phyloP scores from a whole-genome alignment of 2,888 invertebrate genomes.

The Mesorhabditis spiculigera region DNA sequence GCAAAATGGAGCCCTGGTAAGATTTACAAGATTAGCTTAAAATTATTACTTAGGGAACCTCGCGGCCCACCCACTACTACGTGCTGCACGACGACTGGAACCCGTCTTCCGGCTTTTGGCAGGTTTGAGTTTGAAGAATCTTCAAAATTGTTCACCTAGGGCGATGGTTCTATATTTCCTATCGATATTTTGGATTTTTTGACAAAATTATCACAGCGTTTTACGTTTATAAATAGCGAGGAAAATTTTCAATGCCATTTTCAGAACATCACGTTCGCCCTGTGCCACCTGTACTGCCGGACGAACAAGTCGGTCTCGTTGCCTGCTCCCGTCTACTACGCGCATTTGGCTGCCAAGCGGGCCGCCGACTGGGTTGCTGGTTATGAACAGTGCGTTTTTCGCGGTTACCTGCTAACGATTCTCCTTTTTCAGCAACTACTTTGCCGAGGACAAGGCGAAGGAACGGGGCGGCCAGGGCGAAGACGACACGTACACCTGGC shows the following conservation, averaged over 20 bases:
- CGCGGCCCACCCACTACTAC: conserved; percentile 73
- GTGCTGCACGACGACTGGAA: conserved; percentile 77
- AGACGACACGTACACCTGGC: no score
- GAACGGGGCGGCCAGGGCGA: conserved; percentile 7
- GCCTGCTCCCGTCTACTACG: conserved; percentile 61
- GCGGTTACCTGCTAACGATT: no score
- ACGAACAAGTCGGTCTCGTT: conserved; percentile 69
- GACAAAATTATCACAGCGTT: background rate
- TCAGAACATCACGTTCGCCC: conserved; percentile 67
- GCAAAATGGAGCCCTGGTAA: conserved; percentile 36
- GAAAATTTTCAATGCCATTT: background rate
- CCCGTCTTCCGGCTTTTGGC: conserved; percentile 73
- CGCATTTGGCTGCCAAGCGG: conserved; percentile 21
- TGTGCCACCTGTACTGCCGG: conserved; percentile 81
- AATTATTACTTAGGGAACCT: conserved; percentile 38
- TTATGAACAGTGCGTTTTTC: no score
- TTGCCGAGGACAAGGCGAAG: background rate
- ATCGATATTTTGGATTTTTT: background rate
- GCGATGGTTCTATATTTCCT: background rate
- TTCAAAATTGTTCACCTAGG: conserved; percentile 59
- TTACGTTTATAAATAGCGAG: background rate
- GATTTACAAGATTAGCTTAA: conserved; percentile 17
- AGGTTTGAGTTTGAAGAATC: conserved; percentile 62
- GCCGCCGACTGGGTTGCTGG: conserved; percentile 9
- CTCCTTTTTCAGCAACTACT: background rate